Conservation (phyloP, 1,140 invertebrate species). For the Calliphora vicina region DNA sequence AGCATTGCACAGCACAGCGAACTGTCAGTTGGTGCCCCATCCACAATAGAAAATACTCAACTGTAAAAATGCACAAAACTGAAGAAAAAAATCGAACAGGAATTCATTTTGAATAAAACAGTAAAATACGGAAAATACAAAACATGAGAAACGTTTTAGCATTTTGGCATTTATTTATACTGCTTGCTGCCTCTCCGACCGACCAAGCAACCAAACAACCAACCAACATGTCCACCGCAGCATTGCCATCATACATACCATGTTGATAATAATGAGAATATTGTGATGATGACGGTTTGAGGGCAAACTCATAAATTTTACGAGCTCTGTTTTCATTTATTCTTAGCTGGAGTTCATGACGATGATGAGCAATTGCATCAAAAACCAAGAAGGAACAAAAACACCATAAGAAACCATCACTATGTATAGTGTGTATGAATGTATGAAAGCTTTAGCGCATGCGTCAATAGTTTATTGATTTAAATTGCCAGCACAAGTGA, state of each 20-base stretch:
- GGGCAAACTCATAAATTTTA: constrained; percentile 13
- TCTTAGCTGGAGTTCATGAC: not conserved
- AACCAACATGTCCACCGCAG: not conserved
- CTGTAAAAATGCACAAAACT: not conserved
- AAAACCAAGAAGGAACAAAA: not conserved
- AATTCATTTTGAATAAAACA: constrained; percentile 19
- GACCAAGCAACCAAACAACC: not conserved
- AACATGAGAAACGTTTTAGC: constrained; percentile 30
- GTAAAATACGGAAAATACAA: not conserved
- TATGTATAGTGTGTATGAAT: not conserved
- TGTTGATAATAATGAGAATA: constrained; percentile 4
- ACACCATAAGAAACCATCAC: too few species aligned
- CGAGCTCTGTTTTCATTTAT: not conserved
- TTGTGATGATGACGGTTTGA: not conserved
- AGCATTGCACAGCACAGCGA: not conserved
- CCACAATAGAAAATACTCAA: constrained; percentile 19
- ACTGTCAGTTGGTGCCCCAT: not conserved
- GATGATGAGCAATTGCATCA: not conserved
- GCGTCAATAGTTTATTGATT: constrained; percentile 16
- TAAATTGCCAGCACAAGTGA: not conserved
- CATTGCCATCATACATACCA: not conserved
- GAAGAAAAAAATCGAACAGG: not conserved
- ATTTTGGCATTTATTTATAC: constrained; percentile 14
- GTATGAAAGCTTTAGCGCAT: not conserved
- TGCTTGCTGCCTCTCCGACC: not conserved